Evolutionary conservation across 2,113 vertebrate species (phyloP), one percentile per base, ranked within the genome.

Genomic region (Neogale vison): DNA sequence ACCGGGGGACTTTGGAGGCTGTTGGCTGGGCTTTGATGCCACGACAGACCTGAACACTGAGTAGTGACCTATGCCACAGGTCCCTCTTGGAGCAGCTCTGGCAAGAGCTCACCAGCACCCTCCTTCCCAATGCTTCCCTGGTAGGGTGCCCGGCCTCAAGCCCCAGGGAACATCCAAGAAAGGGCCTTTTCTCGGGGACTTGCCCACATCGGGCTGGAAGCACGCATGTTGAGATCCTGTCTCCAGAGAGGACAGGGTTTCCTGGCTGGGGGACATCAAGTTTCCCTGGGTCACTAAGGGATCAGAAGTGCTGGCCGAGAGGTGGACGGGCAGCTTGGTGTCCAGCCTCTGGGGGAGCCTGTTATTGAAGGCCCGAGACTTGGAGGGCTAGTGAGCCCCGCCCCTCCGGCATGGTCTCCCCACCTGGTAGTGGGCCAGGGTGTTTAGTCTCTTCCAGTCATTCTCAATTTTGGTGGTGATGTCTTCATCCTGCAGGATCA

Each of bases 391-490:
- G 45, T 3, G 10, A 36, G 42, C 24, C 31, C 31, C 31, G 14
- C 13, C 34, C 36, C 14, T 11, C 12, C 2, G 7, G n/a, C 31
- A 2, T 5, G 0, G 3, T 17, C 81, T 0, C 29, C 95, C 87
- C 87, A 99, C 98, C 99, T 99, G 99, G 92, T 99, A 99, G 81
- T 99, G 98, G 36, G 98, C 99, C 87, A 99, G 74, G 0, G 98
- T 99, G 91, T 99, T 99, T 76, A 99, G 98, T 57, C 99, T 99
- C 98, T 99, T 99, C 99, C 99, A 99, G 98, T 99, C 99, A 0
- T 99, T 99, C 93, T 99, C 99, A 31, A 99, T 99, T 97, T 99
- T 99, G 90, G 99, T 99, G 47, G 99, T 99, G 97, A 99, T 98
- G 95, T 99, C 99, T 96, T 99, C 99, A 8, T 99, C 99, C 92